These are phyloP conservation scores for Fundulus diaphanus DNA, from an alignment of 2,797 vertebrate genomes.

Conservation along the genomic window DNA sequence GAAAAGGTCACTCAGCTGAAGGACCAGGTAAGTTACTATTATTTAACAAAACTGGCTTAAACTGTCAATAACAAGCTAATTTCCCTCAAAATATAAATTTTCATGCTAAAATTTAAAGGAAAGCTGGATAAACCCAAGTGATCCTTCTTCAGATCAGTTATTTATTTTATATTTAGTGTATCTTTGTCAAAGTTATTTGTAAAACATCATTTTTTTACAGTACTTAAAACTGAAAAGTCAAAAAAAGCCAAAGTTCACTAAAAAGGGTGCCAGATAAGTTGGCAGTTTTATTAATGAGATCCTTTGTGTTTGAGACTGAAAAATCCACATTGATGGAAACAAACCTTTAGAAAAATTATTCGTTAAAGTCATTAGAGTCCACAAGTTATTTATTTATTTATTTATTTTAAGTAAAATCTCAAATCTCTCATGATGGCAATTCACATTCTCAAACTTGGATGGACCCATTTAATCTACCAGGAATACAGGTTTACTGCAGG, in stretches of 20 bases:
- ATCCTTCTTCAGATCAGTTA: too few species aligned
- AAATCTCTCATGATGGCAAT: background rate
- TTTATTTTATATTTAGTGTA: too few species aligned
- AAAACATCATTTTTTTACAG: too few species aligned
- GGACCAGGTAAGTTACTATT: constrained; percentile 85
- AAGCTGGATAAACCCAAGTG: too few species aligned
- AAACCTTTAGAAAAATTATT: background rate
- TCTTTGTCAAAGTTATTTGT: too few species aligned
- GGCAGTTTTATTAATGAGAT: too few species aligned
- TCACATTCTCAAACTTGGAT: background rate
- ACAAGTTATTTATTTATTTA: background rate
- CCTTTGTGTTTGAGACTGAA: background rate
- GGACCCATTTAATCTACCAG: too few species aligned
- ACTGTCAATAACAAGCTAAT: too few species aligned
- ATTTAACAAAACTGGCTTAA: background rate
- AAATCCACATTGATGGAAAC: background rate
- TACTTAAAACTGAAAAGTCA: background rate
- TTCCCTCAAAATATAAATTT: too few species aligned
- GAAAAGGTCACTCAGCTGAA: constrained; percentile 95
- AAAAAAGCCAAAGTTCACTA: too few species aligned
- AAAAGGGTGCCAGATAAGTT: too few species aligned
- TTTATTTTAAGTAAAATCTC: background rate
- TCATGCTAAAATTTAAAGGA: too few species aligned
- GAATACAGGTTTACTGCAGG: background rate
- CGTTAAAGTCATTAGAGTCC: background rate